Conservation (phyloP, 30 jellyfish, hydroid and myxozoan genomes). For the Phacellophora camtschatica region DNA sequence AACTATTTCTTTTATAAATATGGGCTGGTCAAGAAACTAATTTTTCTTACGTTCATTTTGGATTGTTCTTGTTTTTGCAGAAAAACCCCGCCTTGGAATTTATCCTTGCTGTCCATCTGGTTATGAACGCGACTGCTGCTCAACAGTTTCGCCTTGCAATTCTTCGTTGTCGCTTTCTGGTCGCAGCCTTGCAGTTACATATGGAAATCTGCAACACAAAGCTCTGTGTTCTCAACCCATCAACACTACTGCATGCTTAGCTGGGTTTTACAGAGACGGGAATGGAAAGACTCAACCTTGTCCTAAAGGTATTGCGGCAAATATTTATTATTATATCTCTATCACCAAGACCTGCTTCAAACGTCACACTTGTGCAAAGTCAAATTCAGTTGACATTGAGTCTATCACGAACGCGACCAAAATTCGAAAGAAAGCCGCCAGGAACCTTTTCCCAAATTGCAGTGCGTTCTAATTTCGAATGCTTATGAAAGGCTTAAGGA, state of each 20-base stretch:
- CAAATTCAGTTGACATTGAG: too few relatives aligned
- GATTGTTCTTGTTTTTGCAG: not conserved
- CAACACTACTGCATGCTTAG: slow-evolving; percentile 46
- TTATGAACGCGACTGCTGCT: slow-evolving; percentile 10
- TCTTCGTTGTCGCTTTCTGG: not conserved
- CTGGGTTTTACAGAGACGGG: slow-evolving; percentile 23
- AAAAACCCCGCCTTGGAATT: slow-evolving; percentile 1
- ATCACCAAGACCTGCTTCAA: too few relatives aligned
- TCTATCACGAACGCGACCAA: too few relatives aligned
- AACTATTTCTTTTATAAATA: too few relatives aligned
- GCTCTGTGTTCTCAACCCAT: slow-evolving; percentile 39
- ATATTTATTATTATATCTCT: too few relatives aligned
- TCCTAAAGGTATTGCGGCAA: slow-evolving; percentile 57
- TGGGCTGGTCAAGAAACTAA: not conserved
- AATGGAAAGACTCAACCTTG: slow-evolving; percentile 6
- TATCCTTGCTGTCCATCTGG: slow-evolving; percentile 30
- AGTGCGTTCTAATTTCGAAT: too few relatives aligned
- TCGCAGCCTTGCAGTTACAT: not conserved
- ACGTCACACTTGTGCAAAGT: too few relatives aligned
- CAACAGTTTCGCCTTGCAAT: slow-evolving; percentile 10
- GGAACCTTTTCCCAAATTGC: too few relatives aligned
- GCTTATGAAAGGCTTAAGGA: too few relatives aligned
- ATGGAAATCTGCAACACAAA: slow-evolving; percentile 23
- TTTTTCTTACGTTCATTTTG: too few relatives aligned
- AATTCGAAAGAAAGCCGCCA: too few relatives aligned